phyloP scores from a whole-genome alignment of 92 coral and sea anemone genomes.

The Parazoanthus darwini region DNA sequence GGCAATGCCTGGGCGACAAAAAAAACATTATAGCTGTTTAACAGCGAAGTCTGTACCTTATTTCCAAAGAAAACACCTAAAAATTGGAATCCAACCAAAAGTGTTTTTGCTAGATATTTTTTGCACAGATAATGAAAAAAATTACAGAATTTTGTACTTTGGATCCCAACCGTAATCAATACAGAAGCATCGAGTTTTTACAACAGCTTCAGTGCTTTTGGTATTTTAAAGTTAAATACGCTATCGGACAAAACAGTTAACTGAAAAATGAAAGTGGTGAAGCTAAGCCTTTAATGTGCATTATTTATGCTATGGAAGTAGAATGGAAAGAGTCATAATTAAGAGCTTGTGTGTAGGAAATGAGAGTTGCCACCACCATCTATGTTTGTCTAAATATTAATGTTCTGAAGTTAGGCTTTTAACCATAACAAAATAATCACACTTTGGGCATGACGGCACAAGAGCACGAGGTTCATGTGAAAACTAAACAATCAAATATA shows the following conservation, averaged over 20 bases:
- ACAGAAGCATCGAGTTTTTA: neutral
- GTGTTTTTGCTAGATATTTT: neutral
- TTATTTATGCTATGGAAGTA: constrained; percentile 4
- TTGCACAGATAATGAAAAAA: neutral
- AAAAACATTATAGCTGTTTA: constrained; percentile 7
- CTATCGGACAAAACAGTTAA: neutral
- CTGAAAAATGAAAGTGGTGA: neutral
- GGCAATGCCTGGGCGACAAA: constrained; percentile 11
- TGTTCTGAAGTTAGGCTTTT: constrained; percentile 41
- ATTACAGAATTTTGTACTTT: neutral
- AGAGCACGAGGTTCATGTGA: constrained; percentile 35
- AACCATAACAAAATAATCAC: constrained; percentile 40
- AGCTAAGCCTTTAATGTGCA: constrained; percentile 2
- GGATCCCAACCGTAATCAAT: neutral
- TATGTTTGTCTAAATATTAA: constrained; percentile 35
- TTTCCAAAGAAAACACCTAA: neutral
- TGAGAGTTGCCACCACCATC: neutral
- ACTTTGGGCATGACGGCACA: constrained; percentile 40
- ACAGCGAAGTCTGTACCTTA: neutral
- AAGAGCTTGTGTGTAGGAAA: constrained; percentile 17
- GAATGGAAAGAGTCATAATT: constrained; percentile 1
- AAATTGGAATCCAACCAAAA: neutral
- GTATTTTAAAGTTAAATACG: neutral
- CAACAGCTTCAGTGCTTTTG: neutral
- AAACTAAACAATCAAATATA: constrained; percentile 29